Base-by-base conservation (phyloP, 2,113 vertebrate species). In the Bettongia penicillata region DNA sequence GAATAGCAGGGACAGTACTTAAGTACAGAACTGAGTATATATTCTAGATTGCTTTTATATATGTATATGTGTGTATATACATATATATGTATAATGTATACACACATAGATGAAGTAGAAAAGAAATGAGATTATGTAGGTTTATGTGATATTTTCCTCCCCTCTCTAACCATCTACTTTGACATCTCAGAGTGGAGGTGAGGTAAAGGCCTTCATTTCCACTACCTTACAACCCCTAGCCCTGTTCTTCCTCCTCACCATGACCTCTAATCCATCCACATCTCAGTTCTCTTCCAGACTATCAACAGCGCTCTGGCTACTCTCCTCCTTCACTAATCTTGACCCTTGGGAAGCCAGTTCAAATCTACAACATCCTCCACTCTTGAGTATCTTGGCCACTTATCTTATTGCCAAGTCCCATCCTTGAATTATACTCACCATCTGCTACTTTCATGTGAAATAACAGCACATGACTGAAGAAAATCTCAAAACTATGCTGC, bases 381-480 rank as follows among this genome's bases (percentile, higher is more conserved):
- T 10, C 4, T 53, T 37, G 26, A 37, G 8, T 90, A 68, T 31
- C 53, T 90, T 92, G 19, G 24, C 9, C 12, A 25, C 55, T 91
- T 68, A 37, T 68, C 48, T 93, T 96, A 89, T 9, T 53, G 50
- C 9, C 25, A 93, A 90, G 61, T 24, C 24, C 43, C 92, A 91
- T 28, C n/a, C 48, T 31, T 89, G 31, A 16, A 89, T 89, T 91
- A 55, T 4, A 19, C 53, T 49, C 68, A 55, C 50, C 31, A 23
- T 90, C 43, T 37, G 77, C 12, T 51, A 52, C 55, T 51, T 55
- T 90, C 57, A 53, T 61, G 89, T 89, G 24, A 1, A 43, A 68
- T 23, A n/a, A n/a, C n/a, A 50, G 31, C 93, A 96, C 61, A 31
- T 23, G 49, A 61, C 25, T 94, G 93, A 25, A 92, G 89, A 90